Percentiles rank a stretch among this genome's conserved stretches.
Evolutionary conservation across 2,888 invertebrate genomes (phyloP).

Genomic region (Latrodectus elegans): DNA sequence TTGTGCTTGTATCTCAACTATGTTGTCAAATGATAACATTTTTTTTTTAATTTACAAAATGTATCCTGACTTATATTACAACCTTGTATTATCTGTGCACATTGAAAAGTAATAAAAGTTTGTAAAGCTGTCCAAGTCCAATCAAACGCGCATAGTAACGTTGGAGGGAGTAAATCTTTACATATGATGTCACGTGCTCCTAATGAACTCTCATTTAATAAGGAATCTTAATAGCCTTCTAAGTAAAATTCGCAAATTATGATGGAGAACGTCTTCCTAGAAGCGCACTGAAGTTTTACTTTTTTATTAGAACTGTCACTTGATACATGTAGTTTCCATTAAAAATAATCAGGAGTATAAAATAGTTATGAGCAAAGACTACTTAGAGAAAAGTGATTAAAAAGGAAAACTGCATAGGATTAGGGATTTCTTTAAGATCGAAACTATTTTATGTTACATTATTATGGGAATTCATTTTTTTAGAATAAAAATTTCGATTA

Average conservation of each 20-base stretch:
- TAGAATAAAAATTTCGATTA: too few relatives aligned
- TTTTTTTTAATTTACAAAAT: too few relatives aligned
- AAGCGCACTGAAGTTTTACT: background rate
- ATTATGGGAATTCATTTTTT: too few relatives aligned
- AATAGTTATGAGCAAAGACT: background rate
- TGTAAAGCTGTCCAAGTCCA: constrained; percentile 19
- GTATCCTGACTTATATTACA: too few relatives aligned
- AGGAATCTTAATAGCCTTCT: constrained; percentile 53
- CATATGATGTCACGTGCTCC: constrained; percentile 43
- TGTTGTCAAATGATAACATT: too few relatives aligned
- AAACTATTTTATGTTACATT: too few relatives aligned
- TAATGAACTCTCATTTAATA: constrained; percentile 59
- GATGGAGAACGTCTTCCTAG: constrained; percentile 16
- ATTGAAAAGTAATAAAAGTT: constrained; percentile 12
- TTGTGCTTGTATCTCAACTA: too few relatives aligned
- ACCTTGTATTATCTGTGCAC: background rate
- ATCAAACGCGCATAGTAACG: constrained; percentile 20
- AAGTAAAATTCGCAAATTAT: constrained; percentile 29
- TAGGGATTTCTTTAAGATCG: too few relatives aligned
- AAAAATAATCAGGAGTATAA: background rate
- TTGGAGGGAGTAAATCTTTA: constrained; percentile 11
- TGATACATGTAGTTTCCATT: background rate
- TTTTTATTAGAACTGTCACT: background rate
- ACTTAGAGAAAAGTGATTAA: too few relatives aligned
- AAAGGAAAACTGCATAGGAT: too few relatives aligned